Conservation (phyloP, 37 sponge, comb jelly and placozoan genomes). For the Ianthella basta region DNA sequence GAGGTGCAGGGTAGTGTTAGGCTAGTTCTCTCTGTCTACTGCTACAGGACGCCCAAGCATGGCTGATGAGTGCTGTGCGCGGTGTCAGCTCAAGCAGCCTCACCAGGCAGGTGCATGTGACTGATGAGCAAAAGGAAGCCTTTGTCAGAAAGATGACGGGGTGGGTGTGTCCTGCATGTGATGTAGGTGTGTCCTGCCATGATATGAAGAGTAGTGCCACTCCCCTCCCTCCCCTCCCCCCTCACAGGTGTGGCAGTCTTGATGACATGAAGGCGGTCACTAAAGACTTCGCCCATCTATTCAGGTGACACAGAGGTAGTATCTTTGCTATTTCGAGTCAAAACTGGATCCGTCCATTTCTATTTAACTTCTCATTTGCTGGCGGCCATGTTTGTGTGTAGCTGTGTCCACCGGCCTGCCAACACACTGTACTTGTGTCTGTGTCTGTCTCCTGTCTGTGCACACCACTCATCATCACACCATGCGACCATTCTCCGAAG, state of each 20-base stretch:
- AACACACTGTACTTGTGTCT: no score
- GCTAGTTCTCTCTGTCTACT: no score
- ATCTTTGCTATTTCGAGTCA: no score
- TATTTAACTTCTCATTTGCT: no score
- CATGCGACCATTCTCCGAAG: no score
- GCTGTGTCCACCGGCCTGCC: no score
- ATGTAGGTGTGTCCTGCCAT: not conserved
- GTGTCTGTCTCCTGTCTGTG: no score
- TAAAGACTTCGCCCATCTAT: slow-evolving; percentile 18
- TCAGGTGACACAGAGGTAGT: not conserved
- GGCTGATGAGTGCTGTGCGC: slow-evolving; percentile 2
- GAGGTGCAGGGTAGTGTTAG: no score
- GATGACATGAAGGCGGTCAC: slow-evolving; percentile 19
- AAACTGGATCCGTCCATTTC: no score
- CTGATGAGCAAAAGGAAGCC: slow-evolving; percentile 21
- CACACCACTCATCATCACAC: no score
- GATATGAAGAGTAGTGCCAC: not conserved
- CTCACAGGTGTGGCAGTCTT: slow-evolving; percentile 7
- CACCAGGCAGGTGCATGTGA: not conserved
- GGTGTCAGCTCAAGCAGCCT: slow-evolving; percentile 5
- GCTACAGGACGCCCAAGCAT: not conserved
- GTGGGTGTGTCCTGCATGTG: not conserved
- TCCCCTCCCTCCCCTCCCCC: not conserved
- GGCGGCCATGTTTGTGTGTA: no score
- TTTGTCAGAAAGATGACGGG: not conserved